These are phyloP conservation scores for Lithophane socia DNA, from an alignment of 2,888 invertebrate genomes.

Conservation along the genomic window DNA sequence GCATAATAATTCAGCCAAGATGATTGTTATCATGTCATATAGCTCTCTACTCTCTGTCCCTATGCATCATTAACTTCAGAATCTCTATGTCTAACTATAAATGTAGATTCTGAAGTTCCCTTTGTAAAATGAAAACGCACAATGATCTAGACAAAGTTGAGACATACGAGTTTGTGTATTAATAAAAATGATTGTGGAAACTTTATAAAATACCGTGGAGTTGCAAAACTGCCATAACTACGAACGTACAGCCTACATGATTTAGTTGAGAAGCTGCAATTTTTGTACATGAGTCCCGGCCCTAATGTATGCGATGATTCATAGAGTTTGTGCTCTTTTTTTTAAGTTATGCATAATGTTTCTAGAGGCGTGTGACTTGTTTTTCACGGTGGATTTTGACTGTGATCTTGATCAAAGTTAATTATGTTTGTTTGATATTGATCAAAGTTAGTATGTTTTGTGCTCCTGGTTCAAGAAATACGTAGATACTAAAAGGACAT, in stretches of 20 bases:
- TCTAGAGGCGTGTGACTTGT: conserved; percentile 27
- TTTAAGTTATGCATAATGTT: conserved; percentile 38
- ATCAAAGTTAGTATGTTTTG: neutral
- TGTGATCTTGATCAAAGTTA: neutral
- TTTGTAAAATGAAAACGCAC: conserved; percentile 68
- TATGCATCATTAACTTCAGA: neutral
- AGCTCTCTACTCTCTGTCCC: neutral
- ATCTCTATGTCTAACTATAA: neutral
- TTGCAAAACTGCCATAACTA: conserved; percentile 66
- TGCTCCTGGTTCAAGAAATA: neutral
- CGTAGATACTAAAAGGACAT: neutral
- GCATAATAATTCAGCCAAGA: no score
- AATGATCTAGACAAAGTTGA: conserved; percentile 69
- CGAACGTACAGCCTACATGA: conserved; percentile 59
- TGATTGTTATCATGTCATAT: neutral
- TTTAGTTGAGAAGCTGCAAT: conserved; percentile 52
- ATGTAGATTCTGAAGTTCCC: no score
- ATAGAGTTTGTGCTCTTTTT: conserved; percentile 44
- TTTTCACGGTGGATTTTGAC: conserved; percentile 2
- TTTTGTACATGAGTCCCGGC: conserved; percentile 46
- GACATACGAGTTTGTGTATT: conserved; percentile 72
- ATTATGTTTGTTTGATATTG: neutral
- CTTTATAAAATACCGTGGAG: conserved; percentile 62
- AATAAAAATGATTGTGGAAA: conserved; percentile 78
- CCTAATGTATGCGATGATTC: conserved; percentile 47